Evolutionary conservation across 1,140 invertebrate genomes (phyloP), one percentile per base, ranked within the genome.

Genomic region (Pseudomyrmex cubaensis): DNA sequence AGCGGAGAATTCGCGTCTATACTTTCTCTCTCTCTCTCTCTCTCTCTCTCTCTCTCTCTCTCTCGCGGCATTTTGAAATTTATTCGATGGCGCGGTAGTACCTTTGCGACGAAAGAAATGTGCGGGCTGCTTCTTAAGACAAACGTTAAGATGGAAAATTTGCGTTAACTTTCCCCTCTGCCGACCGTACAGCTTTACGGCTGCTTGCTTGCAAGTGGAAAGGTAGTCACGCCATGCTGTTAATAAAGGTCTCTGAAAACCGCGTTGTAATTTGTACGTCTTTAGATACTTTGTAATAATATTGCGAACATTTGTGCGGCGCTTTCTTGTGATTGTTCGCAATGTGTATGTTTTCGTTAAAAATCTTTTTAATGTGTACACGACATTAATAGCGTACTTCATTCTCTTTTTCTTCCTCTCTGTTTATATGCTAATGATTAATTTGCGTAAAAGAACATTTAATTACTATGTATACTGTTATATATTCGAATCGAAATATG

Each of bases 71-170:
- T 80, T 80, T 80, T 80, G 76, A 80, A 72, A 80, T 80, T 80
- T 80, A 80, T 80, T 80, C 76, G 76, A 80, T 80, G 56, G 76
- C 20, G 64, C 66, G 76, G 76, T 10, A 80, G 76, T 80, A 80
- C 66, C 66, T 80, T 72, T 46, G 76, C 66, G 76, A 80, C 76
- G 76, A 72, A 80, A 80, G 76, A 80, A 80, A 80, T 56, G 35
- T 35, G 76, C 76, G 15, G 15, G 52, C 66, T 48, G 46, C 76
- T 70, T 17, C 66, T 70, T 80, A 72, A 80, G 76, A 80, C 64
- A 70, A 70, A 80, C 76, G 66, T 80, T 80, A 80, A 80, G 76
- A 44, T 80, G 76, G 76, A 35, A 80, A 80, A 80, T 80, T 72
- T 80, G 76, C 76, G 66, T 80, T 80, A 80, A 80, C 76, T 70